phyloP scores from a whole-genome alignment of 2,888 invertebrate genomes.

The Plemyria rubiginata region DNA sequence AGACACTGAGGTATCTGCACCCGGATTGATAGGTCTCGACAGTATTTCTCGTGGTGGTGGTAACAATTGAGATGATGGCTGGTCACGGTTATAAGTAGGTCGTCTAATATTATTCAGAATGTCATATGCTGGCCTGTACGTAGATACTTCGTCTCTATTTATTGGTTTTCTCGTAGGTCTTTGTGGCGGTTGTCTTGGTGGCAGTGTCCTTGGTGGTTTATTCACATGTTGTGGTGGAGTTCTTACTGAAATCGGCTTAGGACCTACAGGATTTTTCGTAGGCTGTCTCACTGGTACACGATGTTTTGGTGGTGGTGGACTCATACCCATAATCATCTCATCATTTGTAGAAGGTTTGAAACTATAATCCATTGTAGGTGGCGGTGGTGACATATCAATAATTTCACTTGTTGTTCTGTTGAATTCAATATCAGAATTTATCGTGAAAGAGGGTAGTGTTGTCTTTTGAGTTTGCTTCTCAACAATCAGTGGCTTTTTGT shows the following conservation, averaged over 20 bases:
- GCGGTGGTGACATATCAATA: conserved; percentile 81
- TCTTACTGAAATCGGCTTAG: conserved; percentile 66
- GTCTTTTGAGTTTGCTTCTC: conserved; percentile 64
- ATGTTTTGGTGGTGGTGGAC: conserved; percentile 78
- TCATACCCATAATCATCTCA: conserved; percentile 84
- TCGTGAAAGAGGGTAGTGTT: conserved; percentile 64
- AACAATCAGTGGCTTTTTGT: conserved; percentile 76
- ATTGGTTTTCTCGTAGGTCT: conserved; percentile 67
- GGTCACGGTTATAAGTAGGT: conserved; percentile 65
- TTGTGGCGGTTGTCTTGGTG: conserved; percentile 61
- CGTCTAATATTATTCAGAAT: conserved; percentile 69
- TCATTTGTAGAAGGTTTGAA: conserved; percentile 75
- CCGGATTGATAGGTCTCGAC: conserved; percentile 51
- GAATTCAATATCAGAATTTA: conserved; percentile 56
- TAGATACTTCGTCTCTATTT: conserved; percentile 70
- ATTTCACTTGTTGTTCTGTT: conserved; percentile 73
- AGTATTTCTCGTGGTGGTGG: conserved; percentile 70
- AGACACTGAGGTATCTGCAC: conserved; percentile 52
- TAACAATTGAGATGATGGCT: conserved; percentile 71
- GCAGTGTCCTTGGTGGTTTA: conserved; percentile 66
- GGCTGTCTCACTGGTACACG: conserved; percentile 60
- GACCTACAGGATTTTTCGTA: conserved; percentile 59
- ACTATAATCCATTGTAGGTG: conserved; percentile 72
- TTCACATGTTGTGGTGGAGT: conserved; percentile 69
- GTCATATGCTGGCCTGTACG: conserved; percentile 73